phyloP scores from a whole-genome alignment of 2,113 vertebrate genomes.

The Nannospalax galili region DNA sequence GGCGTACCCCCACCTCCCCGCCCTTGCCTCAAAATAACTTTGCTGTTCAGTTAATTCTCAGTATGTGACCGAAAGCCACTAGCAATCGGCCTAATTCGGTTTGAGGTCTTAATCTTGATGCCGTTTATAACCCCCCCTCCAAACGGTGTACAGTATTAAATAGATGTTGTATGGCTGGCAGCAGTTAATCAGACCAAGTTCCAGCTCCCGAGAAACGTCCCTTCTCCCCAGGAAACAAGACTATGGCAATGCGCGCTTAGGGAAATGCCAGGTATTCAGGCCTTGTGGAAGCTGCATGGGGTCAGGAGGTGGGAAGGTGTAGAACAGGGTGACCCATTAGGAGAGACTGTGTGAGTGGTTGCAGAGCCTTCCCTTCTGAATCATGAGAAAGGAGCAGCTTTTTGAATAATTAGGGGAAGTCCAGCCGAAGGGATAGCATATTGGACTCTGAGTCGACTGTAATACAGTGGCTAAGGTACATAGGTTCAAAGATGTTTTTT shows the following conservation, averaged over 20 bases:
- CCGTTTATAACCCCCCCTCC: not conserved
- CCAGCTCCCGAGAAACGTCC: not conserved
- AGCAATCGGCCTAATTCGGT: not conserved
- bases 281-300: not conserved
- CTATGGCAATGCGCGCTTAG: not conserved
- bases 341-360: not conserved
- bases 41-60: not conserved
- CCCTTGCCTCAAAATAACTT: conserved; percentile 11
- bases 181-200: not conserved
- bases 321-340: not conserved
- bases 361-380: not conserved
- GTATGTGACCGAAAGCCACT: not conserved
- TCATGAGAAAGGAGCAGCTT: not conserved
- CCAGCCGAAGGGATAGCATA: not conserved
- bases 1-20: not conserved
- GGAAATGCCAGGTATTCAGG: conserved; percentile 8
- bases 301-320: not conserved
- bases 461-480: not conserved
- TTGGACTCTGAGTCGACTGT: not conserved
- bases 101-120: conserved; percentile 44
- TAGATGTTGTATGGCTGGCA: not conserved
- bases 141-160: not conserved
- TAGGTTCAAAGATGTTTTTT: not conserved
- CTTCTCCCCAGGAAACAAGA: not conserved
- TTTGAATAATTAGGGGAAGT: not conserved